A percentile compares a stretch with the other conserved stretches of the same genome.
phyloP scores from a whole-genome alignment of 2,113 vertebrate species.

The Ranitomeya imitator region DNA sequence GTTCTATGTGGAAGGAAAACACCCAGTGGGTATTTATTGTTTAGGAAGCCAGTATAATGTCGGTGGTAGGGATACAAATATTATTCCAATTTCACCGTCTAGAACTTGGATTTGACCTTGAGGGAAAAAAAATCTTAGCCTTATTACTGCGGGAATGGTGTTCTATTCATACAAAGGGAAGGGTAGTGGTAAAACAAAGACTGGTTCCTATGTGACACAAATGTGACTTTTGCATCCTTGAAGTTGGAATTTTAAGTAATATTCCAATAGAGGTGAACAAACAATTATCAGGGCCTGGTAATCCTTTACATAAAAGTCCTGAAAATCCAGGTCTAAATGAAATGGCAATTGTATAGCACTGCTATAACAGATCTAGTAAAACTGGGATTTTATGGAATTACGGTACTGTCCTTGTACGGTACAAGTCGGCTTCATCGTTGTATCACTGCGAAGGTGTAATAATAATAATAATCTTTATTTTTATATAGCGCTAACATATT shows the following conservation, averaged over 20 bases:
- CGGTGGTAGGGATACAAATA: slow-evolving; percentile 4
- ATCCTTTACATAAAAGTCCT: too few species aligned
- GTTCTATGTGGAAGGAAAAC: slow-evolving; percentile 28
- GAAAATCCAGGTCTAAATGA: too few species aligned
- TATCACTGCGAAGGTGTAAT: too few species aligned
- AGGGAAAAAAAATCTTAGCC: not conserved
- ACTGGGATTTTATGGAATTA: too few species aligned
- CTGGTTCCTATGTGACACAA: not conserved
- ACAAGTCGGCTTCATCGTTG: too few species aligned
- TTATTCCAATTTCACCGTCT: slow-evolving; percentile 34
- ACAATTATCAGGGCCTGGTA: not conserved
- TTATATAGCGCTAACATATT: too few species aligned
- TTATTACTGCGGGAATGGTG: not conserved
- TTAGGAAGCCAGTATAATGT: slow-evolving; percentile 15
- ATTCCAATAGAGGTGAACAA: not conserved
- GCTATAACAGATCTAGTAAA: too few species aligned
- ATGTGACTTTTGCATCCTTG: not conserved
- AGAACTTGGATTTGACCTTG: slow-evolving; percentile 26
- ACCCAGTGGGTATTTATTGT: slow-evolving; percentile 29
- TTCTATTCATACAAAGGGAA: not conserved
- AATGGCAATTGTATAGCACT: too few species aligned
- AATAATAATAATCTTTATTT: too few species aligned
- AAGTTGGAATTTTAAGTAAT: not conserved
- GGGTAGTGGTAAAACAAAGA: not conserved
- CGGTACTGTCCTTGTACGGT: too few species aligned